Conservation (phyloP, 2,113 vertebrate species). For the Psilopogon haemacephalus region DNA sequence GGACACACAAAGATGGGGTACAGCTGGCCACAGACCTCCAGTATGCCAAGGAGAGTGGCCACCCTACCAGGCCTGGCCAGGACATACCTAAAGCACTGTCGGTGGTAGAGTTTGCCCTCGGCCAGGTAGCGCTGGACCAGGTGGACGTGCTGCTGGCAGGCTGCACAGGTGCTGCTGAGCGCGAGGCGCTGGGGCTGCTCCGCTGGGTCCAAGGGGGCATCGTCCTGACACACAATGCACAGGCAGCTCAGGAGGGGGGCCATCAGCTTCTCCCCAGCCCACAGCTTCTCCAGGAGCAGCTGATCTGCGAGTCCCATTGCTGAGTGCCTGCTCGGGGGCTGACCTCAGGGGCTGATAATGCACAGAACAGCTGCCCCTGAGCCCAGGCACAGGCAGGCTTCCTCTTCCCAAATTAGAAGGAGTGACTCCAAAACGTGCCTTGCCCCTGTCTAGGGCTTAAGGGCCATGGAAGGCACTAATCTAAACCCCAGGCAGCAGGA, state of each 20-base stretch:
- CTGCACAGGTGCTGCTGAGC: conserved; percentile 85
- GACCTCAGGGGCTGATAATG: background rate
- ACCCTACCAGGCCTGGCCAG: background rate
- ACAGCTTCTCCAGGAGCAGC: background rate
- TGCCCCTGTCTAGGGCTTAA: background rate
- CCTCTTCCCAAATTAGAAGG: conserved; percentile 9
- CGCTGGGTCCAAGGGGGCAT: background rate
- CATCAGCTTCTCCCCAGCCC: background rate
- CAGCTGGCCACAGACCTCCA: background rate
- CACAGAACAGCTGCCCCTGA: background rate
- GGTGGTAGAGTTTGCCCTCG: conserved; percentile 92
- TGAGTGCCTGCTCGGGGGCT: background rate
- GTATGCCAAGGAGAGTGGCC: fast-evolving
- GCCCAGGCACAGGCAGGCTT: background rate
- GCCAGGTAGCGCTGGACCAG: conserved; percentile 93
- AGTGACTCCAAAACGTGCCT: background rate
- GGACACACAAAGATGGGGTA: background rate
- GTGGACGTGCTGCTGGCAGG: conserved; percentile 92
- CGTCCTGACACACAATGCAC: background rate
- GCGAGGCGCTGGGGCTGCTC: conserved; percentile 32
- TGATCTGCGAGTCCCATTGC: background rate
- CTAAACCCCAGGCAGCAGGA: background rate
- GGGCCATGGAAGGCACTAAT: background rate
- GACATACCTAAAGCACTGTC: conserved; percentile 92
- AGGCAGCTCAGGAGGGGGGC: background rate